Evolutionary conservation across 2,797 vertebrate species (phyloP).

Genomic region (Chaenodraco wilsoni): DNA sequence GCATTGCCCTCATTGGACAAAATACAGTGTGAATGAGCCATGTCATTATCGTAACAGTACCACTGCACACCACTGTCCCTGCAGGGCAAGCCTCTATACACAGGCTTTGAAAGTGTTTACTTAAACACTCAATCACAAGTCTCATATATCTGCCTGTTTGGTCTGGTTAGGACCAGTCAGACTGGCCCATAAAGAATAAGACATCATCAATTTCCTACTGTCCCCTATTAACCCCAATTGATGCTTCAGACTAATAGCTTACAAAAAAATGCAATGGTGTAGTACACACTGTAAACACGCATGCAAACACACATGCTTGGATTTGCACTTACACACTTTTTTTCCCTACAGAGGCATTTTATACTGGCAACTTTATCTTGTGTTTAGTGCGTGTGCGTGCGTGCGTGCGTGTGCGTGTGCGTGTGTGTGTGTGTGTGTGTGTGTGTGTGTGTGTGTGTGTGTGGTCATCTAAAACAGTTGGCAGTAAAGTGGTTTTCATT

Average conservation of each 20-base stretch:
- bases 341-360: too few species aligned
- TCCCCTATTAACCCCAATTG: neutral
- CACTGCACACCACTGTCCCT: constrained; percentile 21
- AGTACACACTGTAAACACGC: constrained; percentile 20
- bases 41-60: constrained; percentile 26
- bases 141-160: constrained; percentile 25
- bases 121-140: neutral
- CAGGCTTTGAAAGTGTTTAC: constrained; percentile 26
- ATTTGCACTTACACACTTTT: neutral
- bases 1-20: neutral
- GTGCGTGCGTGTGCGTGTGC: too few species aligned
- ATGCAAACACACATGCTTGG: constrained; percentile 18
- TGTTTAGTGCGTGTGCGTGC: too few species aligned
- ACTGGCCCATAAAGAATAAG: constrained; percentile 9
- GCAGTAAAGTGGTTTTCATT: neutral
- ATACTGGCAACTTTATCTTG: too few species aligned
- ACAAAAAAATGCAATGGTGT: constrained; percentile 4
- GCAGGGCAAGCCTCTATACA: constrained; percentile 20
- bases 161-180: constrained; percentile 26
- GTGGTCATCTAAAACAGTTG: neutral
- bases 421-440: neutral
- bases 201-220: constrained; percentile 31
- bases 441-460: neutral
- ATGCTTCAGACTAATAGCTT: neutral
- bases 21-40: constrained; percentile 29